Base-by-base conservation (phyloP, 2,113 vertebrate genomes). In the Excalfactoria chinensis region DNA sequence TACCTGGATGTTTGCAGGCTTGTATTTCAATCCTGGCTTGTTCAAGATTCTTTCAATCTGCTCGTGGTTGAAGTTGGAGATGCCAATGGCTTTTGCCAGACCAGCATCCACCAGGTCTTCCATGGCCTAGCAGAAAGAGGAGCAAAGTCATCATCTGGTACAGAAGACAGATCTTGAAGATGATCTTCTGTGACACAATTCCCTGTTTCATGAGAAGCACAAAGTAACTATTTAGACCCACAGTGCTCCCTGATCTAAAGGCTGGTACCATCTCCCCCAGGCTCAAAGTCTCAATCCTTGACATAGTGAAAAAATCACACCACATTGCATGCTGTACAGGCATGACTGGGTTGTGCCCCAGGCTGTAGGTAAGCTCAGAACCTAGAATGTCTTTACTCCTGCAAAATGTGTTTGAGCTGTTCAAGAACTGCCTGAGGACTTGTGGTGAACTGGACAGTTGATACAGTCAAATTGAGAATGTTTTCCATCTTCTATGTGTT, bases 31-130 rank as follows among this genome's bases (percentile, higher is more conserved):
- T 32, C 97, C 98, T 11, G 98, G 98, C 85, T 99, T 99, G 89
- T 98, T 98, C 75, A 99, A 96, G 67, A 99, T 64, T 73, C 95
- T 95, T 95, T 98, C 98, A 11, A 97, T 97, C 93, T 99, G 98
- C 7, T 98, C 95, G 46, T 96, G 98, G 96, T 98, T 99, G 89
- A 99, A 99, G 97, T 99, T 99, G 85, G 99, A 99, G 77, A 99
- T n/a, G 1, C 98, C 99, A 9, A 99, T 98, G 22, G 99, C 97
- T 94, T 98, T 99, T 59, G 98, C 98, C 93, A 99, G 85, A 25
- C 98, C 98, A 34, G 97, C 97, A 26, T 99, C 98, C 60, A 99
- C 96, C 75, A 99, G 97, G 56, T 98, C 98, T 49, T 99, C 98
- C 98, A 99, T 98, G 23, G 81, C 98, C 99, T 99, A 86, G 35